Conservation (phyloP, 2,888 invertebrate genomes). For the Catonia carolina region DNA sequence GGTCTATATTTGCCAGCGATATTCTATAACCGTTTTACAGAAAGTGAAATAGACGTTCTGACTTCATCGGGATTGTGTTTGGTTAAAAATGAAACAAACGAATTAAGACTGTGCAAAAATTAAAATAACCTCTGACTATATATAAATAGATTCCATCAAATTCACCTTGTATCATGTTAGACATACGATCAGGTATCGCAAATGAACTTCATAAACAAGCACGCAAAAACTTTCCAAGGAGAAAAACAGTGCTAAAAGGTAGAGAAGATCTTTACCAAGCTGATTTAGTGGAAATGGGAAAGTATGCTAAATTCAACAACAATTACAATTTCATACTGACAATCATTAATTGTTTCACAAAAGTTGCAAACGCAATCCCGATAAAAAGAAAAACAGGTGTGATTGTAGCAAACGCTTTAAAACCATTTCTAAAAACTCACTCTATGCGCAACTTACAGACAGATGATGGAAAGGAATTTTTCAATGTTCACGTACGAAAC, state of each 20-base stretch:
- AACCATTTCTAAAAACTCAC: slow-evolving; percentile 12
- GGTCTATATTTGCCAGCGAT: too few relatives aligned
- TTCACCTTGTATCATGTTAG: too few relatives aligned
- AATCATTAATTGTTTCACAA: slow-evolving; percentile 15
- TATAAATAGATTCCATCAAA: too few relatives aligned
- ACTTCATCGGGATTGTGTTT: too few relatives aligned
- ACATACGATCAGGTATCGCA: too few relatives aligned
- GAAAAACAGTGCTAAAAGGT: slow-evolving; percentile 21
- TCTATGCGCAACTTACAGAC: slow-evolving; percentile 24
- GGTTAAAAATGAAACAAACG: too few relatives aligned
- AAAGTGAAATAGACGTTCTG: too few relatives aligned
- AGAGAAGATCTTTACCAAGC: slow-evolving; percentile 23
- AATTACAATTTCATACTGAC: slow-evolving; percentile 15
- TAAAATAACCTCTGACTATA: too few relatives aligned
- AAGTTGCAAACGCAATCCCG: slow-evolving; percentile 13
- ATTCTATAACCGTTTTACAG: too few relatives aligned
- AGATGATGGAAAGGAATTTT: slow-evolving; percentile 29
- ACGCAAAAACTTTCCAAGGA: slow-evolving; percentile 12
- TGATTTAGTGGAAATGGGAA: slow-evolving; percentile 24
- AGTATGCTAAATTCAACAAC: slow-evolving; percentile 4
- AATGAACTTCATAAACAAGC: slow-evolving; percentile 22
- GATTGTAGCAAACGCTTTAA: slow-evolving; percentile 15
- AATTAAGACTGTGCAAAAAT: too few relatives aligned
- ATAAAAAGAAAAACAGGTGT: slow-evolving; percentile 22
- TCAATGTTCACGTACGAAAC: slow-evolving; percentile 20